Evolutionary conservation across 2,797 vertebrate species (phyloP).

Genomic region (Chelmon rostratus): DNA sequence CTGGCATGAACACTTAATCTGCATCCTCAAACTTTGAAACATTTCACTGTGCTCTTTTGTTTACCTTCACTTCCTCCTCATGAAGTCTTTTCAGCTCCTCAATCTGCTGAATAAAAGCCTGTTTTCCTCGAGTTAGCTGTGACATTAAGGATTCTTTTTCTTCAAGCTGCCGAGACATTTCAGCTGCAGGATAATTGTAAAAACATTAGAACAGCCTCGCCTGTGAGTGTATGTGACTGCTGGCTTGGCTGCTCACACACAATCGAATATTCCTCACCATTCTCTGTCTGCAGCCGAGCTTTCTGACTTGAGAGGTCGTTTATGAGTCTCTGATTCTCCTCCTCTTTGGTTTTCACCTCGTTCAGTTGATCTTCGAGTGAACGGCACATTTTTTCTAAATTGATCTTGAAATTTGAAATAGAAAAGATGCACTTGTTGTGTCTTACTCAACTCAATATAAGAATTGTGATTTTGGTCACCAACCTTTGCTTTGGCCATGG

Average conservation of each 20-base stretch:
- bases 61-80: constrained; percentile 72
- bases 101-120: constrained; percentile 78
- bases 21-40: not conserved
- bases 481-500: constrained; percentile 88
- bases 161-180: constrained; percentile 80
- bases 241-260: not conserved
- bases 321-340: constrained; percentile 83
- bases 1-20: not conserved
- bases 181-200: constrained; percentile 64
- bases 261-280: constrained; percentile 69
- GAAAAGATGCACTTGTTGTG: not conserved
- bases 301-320: constrained; percentile 84
- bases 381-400: constrained; percentile 89
- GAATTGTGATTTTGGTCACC: not conserved
- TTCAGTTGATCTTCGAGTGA: constrained; percentile 89
- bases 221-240: not conserved
- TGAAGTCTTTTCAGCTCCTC: constrained; percentile 87
- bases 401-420: constrained; percentile 68
- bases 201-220: not conserved
- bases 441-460: not conserved
- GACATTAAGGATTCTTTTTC: constrained; percentile 83
- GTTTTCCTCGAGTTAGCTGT: constrained; percentile 85
- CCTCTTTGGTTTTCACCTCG: constrained; percentile 88
- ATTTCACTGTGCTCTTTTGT: rapidly evolving
- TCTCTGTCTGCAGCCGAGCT: constrained; percentile 85